Evolutionary conservation across 2,888 invertebrate genomes (phyloP).

Genomic region (Cryptophagus acutangulus): DNA sequence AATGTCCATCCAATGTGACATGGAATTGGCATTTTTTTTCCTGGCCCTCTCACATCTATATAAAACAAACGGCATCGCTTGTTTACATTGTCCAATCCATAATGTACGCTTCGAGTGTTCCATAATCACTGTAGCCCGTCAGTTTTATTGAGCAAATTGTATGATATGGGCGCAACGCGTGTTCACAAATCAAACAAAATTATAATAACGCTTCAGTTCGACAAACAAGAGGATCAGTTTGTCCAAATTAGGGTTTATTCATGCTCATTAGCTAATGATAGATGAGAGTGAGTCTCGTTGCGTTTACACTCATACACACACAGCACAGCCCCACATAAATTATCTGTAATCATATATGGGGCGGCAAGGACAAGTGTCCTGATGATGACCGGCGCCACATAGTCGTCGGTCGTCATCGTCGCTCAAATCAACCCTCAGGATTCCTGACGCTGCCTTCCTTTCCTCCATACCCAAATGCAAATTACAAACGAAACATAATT

Average conservation of each 20-base stretch:
- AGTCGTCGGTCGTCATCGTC: not conserved
- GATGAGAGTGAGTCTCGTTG: conserved; percentile 24
- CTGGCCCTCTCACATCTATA: no score
- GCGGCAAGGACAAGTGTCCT: conserved; percentile 19
- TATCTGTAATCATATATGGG: conserved; percentile 27
- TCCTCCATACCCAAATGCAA: not conserved
- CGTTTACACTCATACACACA: no score
- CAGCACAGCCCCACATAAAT: conserved; percentile 31
- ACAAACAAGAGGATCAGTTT: conserved; percentile 29
- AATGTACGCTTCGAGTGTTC: no score
- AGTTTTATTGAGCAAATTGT: no score
- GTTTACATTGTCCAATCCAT: no score
- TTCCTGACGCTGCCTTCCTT: not conserved
- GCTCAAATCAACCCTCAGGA: not conserved
- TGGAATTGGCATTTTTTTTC: no score
- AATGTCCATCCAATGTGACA: no score
- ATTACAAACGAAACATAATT: no score
- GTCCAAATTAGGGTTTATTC: conserved; percentile 40
- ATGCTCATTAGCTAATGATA: conserved; percentile 44
- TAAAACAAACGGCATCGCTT: no score
- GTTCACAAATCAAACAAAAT: conserved; percentile 40
- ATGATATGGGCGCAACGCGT: no score
- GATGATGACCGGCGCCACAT: conserved; percentile 23
- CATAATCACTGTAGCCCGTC: no score
- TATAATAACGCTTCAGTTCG: conserved; percentile 34